Evolutionary conservation across 2,113 vertebrate genomes (phyloP), one percentile per base, ranked within the genome.

Genomic region (Malurus cyaneus): DNA sequence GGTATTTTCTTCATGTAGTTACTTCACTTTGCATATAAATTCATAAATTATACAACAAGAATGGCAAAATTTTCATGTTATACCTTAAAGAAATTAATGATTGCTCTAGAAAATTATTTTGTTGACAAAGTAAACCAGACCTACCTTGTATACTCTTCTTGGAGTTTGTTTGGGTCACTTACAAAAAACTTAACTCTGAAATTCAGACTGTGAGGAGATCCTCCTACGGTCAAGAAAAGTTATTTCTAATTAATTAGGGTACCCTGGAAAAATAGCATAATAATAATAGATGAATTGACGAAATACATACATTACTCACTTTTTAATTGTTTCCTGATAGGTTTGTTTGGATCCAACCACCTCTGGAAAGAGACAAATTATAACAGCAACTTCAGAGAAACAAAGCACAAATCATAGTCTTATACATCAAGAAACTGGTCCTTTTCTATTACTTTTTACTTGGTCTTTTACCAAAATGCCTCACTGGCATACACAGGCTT

Each of bases 181-280:
- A 99, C 99, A 98, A 99, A 99, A 98, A 99, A 99, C 98, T 99
- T 99, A 96, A 99, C 99, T 98, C 99, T 98, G 97, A 99, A 99
- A 95, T 98, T 99, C 96, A 99, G 97, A 97, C 97, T 99, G 96
- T 99, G 98, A 88, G 99, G 99, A 74, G 99, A 99, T 89, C 99
- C 99, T 98, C 99, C 99, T 99, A 97, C 12, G 91, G 96, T 83
- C 70, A 97, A 97, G 83, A 85, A 91, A 97, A 89, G 81, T 50
- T 94, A 96, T 90, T 94, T 95, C 95, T 97, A 97, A 97, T 98
- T 96, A 97, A 97, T 98, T 79, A 97, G 70, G 88, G 94, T 74
- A 96, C 80, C 89, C 91, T 96, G 39, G 42, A 69, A 67, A 96
- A 95, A 46, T 20, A 89, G 80, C 74, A 69, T 61, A 96, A 74